Evolutionary conservation across 2,888 invertebrate species (phyloP).

Genomic region (Chirona hameri): DNA sequence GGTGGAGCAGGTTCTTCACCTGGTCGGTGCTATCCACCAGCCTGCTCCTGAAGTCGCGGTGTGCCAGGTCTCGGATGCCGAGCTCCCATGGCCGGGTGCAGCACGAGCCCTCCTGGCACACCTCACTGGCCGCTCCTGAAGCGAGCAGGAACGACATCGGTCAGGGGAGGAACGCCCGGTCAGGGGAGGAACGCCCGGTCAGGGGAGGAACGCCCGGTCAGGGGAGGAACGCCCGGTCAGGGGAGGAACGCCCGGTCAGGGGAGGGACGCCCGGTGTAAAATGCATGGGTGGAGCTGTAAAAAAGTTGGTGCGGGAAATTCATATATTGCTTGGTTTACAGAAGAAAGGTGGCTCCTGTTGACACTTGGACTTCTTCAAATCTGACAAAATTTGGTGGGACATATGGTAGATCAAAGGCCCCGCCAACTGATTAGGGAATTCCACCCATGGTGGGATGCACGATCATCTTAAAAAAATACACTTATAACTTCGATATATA

Average conservation of each 20-base stretch:
- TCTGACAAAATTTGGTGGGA: too few species aligned
- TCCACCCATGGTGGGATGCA: too few species aligned
- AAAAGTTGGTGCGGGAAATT: background rate
- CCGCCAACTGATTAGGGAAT: too few species aligned
- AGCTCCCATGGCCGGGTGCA: background rate
- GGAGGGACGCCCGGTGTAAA: background rate
- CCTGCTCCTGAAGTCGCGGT: background rate
- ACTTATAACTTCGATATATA: too few species aligned
- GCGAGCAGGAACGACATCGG: background rate
- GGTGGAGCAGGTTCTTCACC: background rate
- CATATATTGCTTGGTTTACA: background rate
- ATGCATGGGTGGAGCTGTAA: background rate
- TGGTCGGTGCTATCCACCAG: background rate
- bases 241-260: too few species aligned
- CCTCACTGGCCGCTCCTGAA: background rate
- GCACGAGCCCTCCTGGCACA: background rate
- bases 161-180: background rate
- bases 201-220: too few species aligned
- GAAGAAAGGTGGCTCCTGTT: background rate
- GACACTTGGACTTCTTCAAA: too few species aligned
- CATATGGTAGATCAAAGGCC: too few species aligned
- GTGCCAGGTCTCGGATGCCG: background rate
- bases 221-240: too few species aligned
- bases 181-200: too few species aligned
- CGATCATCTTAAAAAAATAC: too few species aligned